phyloP scores from a whole-genome alignment of 2,113 vertebrate species.

The Pedetes capensis region DNA sequence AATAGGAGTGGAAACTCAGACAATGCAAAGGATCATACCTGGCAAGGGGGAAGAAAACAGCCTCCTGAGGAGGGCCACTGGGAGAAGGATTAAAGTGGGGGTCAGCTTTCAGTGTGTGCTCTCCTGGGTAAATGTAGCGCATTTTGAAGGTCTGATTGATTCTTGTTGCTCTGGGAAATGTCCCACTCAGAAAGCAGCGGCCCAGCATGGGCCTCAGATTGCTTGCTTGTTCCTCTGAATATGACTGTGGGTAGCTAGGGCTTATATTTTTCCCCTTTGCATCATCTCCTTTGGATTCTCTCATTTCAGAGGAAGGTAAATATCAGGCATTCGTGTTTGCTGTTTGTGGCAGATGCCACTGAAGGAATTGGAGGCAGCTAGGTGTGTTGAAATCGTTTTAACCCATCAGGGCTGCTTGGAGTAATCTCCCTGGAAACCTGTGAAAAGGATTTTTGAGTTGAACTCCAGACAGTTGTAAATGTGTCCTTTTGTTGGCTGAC shows the following conservation, averaged over 20 bases:
- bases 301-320: slow-evolving; percentile 49
- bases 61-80: not conserved
- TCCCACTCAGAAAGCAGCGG: not conserved
- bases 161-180: not conserved
- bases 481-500: slow-evolving; percentile 55
- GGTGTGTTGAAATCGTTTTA: slow-evolving; percentile 38
- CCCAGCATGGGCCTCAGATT: not conserved
- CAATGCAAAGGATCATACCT: not conserved
- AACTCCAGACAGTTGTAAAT: slow-evolving; percentile 56
- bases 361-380: slow-evolving; percentile 3
- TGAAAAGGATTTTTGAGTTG: slow-evolving; percentile 44
- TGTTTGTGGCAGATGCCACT: slow-evolving; percentile 14
- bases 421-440: slow-evolving; percentile 61
- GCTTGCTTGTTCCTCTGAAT: not conserved
- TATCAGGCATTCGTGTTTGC: not conserved
- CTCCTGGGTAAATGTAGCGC: not conserved
- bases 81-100: not conserved
- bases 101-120: not conserved
- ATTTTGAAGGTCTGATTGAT: not conserved
- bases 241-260: not conserved
- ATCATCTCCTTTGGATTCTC: not conserved
- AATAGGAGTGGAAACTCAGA: not conserved
- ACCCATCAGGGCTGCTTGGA: slow-evolving; percentile 11
- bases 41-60: not conserved
- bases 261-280: not conserved